Conservation (phyloP, 2,797 vertebrate genomes). For the Miichthys miiuy region DNA sequence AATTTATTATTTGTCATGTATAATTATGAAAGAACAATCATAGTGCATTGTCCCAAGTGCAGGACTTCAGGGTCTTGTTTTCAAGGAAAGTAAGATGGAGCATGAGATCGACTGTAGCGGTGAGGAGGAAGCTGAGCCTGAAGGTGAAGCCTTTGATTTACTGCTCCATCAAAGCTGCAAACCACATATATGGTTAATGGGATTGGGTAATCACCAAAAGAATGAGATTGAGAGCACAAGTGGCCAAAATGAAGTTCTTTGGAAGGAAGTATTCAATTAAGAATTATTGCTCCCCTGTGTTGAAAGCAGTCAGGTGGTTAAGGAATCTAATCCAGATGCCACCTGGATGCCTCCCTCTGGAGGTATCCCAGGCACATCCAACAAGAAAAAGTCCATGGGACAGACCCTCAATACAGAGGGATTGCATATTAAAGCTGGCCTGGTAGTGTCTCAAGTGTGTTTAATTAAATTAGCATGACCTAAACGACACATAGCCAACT, state of each 20-base stretch:
- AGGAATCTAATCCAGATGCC: not conserved
- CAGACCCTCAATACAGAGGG: not conserved
- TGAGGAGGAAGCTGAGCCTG: not conserved
- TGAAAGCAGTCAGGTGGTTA: not conserved
- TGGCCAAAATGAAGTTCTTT: not conserved
- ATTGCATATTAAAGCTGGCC: not conserved
- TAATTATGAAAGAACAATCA: too few species aligned
- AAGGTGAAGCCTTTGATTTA: not conserved
- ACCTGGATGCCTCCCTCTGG: not conserved
- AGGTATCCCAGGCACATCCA: not conserved
- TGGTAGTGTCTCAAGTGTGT: not conserved
- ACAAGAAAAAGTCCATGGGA: not conserved
- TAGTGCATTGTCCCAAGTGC: too few species aligned
- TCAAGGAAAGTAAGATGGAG: too few species aligned
- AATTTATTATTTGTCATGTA: too few species aligned
- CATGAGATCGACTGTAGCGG: not conserved
- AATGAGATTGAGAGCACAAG: not conserved
- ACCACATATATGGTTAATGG: not conserved
- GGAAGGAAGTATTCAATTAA: too few species aligned
- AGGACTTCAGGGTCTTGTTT: too few species aligned
- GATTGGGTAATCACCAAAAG: not conserved
- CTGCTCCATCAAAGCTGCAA: not conserved
- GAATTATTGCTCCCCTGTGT: not conserved
- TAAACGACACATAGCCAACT: not conserved
- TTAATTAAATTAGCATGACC: slow-evolving; percentile 16